Evolutionary conservation across 2,888 invertebrate species (phyloP).

Genomic region (Chirona hameri): DNA sequence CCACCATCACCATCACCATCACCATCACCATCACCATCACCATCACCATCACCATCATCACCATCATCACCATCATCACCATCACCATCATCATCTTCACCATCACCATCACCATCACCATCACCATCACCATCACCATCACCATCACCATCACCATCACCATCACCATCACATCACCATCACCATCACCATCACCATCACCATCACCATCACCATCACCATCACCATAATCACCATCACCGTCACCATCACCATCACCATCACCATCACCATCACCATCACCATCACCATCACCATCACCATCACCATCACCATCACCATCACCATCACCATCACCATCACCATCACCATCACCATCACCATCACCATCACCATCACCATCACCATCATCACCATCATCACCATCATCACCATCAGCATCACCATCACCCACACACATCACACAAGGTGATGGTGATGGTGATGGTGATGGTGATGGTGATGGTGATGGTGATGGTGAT

Average conservation of each 20-base stretch:
- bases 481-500: too few species aligned
- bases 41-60: conserved; percentile 22
- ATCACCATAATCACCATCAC: too few species aligned
- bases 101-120: too few species aligned
- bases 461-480: too few species aligned
- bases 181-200: too few species aligned
- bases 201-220: too few species aligned
- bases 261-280: conserved; percentile 1
- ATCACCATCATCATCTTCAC: conserved; percentile 9
- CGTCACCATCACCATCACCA: conserved; percentile 1
- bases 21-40: conserved; percentile 10
- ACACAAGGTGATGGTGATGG: too few species aligned
- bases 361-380: conserved; percentile 10
- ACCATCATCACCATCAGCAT: too few species aligned
- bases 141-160: neutral
- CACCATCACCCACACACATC: too few species aligned
- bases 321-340: neutral
- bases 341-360: neutral
- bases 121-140: neutral
- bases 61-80: conserved; percentile 10
- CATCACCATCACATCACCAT: too few species aligned
- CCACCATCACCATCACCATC: too few species aligned
- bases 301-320: conserved; percentile 1
- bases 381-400: neutral
- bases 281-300: neutral